Evolutionary conservation across 2,797 vertebrate genomes (phyloP), one percentile per base, ranked within the genome.

Genomic region (Botia kubotai): DNA sequence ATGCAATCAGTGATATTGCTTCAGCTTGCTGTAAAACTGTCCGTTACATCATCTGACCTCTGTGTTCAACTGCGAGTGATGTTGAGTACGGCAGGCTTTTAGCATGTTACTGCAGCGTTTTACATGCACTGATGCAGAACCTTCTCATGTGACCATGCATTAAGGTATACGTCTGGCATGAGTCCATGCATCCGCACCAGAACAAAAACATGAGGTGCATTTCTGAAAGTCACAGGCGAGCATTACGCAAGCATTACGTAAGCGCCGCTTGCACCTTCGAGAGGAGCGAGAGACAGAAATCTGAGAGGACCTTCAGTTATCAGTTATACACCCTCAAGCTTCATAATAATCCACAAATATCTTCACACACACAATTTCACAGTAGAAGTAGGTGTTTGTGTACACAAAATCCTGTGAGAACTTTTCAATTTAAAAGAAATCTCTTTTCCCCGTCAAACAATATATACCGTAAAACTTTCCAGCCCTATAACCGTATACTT

Each of bases 1-100:
- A 19, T 62, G 50, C 57, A 70, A 77, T 78, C 65, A 81, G 63
- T 57, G 62, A 69, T 69, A 58, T 17, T 74, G 63, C 74, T 68
- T 65, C 19, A 60, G 68, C 16, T 76, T 33, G 33, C 66, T 2
- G 19, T 53, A 68, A 67, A 75, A 67, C 48, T 14, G 26, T 11
- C 66, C 21, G 19, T 75, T 79, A 19, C 36, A 60, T 75, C 82
- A 75, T 58, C 11, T 6, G 33, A n/a, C 69, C 29, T 53, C 29
- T 52, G 16, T 8, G 17, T 78, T 6, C 50, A 66, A 75, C 71
- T 75, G 70, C 57, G 48, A 52, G n/a, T 58, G 65, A 65, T 14
- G 16, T 70, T 48, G 60, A 63, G 29, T 60, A 33, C 33, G 4
- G 33, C 33, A 2, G 16, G 71, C 5, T 19, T 63, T 33, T 33